Evolutionary conservation across 2,888 invertebrate genomes (phyloP).

Genomic region (Tenthredo notha): DNA sequence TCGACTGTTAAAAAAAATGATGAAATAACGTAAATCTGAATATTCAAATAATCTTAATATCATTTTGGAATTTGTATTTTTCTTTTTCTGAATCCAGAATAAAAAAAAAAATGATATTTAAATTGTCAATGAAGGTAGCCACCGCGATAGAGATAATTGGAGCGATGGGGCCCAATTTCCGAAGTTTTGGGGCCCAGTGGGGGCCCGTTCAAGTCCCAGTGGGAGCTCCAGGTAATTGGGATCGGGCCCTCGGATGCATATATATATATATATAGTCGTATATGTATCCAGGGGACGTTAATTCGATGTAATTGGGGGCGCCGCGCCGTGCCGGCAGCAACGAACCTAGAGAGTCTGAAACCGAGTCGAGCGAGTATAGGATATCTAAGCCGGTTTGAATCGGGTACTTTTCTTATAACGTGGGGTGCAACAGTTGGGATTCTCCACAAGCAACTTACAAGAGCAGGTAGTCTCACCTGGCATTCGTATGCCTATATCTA

Average conservation of each 20-base stretch:
- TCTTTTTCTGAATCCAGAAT: not conserved
- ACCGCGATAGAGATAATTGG: slow-evolving; percentile 38
- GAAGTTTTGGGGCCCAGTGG: slow-evolving; percentile 43
- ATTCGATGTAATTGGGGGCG: slow-evolving; percentile 61
- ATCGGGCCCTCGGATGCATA: slow-evolving; percentile 19
- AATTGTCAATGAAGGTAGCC: slow-evolving; percentile 35
- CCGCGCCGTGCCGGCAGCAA: slow-evolving; percentile 32
- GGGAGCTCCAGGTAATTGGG: slow-evolving; percentile 52
- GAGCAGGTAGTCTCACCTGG: slow-evolving; percentile 47
- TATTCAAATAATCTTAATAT: not conserved
- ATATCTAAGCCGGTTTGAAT: slow-evolving; percentile 21
- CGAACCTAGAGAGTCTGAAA: slow-evolving; percentile 21
- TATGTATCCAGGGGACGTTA: slow-evolving; percentile 56
- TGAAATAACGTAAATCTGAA: not conserved
- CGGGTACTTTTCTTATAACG: not conserved
- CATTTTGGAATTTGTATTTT: not conserved
- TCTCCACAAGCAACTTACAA: not conserved
- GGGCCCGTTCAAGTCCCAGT: slow-evolving; percentile 39
- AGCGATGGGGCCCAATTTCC: slow-evolving; percentile 40
- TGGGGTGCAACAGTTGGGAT: slow-evolving; percentile 29
- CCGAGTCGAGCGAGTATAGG: not conserved
- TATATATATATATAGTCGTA: slow-evolving; percentile 26
- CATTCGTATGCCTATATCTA: slow-evolving; percentile 5
- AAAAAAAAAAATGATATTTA: not conserved
- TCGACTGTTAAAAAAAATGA: not conserved